These are phyloP conservation scores for Smutsia temminckii DNA, from an alignment of 2,797 vertebrate species.

Conservation along the genomic window DNA sequence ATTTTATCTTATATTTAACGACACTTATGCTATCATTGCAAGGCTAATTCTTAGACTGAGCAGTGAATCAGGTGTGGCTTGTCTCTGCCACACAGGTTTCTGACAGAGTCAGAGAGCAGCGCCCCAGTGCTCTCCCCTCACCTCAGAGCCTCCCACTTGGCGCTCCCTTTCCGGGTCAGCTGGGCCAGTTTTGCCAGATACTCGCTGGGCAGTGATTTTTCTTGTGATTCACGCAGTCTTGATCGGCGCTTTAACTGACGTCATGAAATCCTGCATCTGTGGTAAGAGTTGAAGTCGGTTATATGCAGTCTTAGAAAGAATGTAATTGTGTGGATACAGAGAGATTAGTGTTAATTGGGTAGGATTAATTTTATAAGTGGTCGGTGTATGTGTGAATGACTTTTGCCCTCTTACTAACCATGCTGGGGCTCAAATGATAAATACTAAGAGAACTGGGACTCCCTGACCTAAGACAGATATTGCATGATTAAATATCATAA, in stretches of 20 bases:
- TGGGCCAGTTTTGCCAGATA: not conserved
- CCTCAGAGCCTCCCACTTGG: not conserved
- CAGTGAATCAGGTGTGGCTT: not conserved
- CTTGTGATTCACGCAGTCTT: not conserved
- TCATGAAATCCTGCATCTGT: slow-evolving; percentile 21
- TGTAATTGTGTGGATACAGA: slow-evolving; percentile 4
- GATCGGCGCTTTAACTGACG: not conserved
- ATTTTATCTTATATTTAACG: slow-evolving; percentile 36
- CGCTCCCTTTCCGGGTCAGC: not conserved
- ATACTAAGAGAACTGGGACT: slow-evolving; percentile 22
- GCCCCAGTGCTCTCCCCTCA: not conserved
- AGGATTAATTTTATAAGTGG: slow-evolving; percentile 41
- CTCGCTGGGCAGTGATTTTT: not conserved
- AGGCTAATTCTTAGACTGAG: slow-evolving; percentile 10
- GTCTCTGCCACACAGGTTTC: not conserved
- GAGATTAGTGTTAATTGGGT: not conserved
- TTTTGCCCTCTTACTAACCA: slow-evolving; percentile 38
- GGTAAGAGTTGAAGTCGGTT: not conserved
- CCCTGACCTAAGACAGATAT: slow-evolving; percentile 39
- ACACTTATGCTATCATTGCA: slow-evolving; percentile 8
- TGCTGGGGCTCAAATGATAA: not conserved
- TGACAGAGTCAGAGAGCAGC: not conserved
- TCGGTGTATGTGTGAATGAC: not conserved
- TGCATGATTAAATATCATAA: not conserved
- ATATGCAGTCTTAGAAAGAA: not conserved